phyloP scores from a whole-genome alignment of 2,888 invertebrate genomes.

The Drosophila neoperkinsi region DNA sequence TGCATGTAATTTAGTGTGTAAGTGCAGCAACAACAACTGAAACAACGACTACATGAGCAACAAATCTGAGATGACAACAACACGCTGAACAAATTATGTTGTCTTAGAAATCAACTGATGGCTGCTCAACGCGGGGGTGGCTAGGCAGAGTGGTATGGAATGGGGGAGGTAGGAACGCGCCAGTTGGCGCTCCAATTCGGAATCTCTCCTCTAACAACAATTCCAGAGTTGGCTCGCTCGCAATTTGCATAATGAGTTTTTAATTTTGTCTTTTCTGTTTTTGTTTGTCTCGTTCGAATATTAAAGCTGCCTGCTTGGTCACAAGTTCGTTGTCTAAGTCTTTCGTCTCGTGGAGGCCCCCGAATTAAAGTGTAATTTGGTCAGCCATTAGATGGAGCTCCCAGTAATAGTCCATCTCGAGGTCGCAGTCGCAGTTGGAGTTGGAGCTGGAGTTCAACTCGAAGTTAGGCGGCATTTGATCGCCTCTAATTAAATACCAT shows the following conservation, averaged over 20 bases:
- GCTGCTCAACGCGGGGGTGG: slow-evolving; percentile 42
- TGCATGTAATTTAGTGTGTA: slow-evolving; percentile 82
- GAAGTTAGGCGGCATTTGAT: slow-evolving; percentile 69
- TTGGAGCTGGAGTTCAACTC: slow-evolving; percentile 4
- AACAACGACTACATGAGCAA: slow-evolving; percentile 51
- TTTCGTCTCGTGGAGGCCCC: slow-evolving; percentile 54
- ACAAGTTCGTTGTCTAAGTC: slow-evolving; percentile 71
- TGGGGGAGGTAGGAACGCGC: slow-evolving; percentile 10
- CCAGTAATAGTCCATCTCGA: slow-evolving; percentile 42
- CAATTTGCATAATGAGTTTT: slow-evolving; percentile 83
- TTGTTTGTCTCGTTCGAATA: slow-evolving; percentile 50
- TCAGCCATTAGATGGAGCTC: slow-evolving; percentile 68
- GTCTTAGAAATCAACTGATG: slow-evolving; percentile 61
- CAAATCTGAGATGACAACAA: slow-evolving; percentile 64
- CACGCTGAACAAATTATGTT: slow-evolving; percentile 76
- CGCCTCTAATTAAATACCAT: slow-evolving; percentile 80
- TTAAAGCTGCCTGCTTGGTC: slow-evolving; percentile 51
- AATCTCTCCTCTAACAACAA: slow-evolving; percentile 9
- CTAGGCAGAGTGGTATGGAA: background rate
- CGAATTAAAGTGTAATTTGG: slow-evolving; percentile 80
- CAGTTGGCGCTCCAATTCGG: slow-evolving; percentile 33
- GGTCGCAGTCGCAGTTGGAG: slow-evolving; percentile 20
- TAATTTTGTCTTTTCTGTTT: slow-evolving; percentile 59
- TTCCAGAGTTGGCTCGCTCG: slow-evolving; percentile 24
- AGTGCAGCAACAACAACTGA: slow-evolving; percentile 61